phyloP scores from a whole-genome alignment of 2,797 vertebrate species.

The Falco cherrug region DNA sequence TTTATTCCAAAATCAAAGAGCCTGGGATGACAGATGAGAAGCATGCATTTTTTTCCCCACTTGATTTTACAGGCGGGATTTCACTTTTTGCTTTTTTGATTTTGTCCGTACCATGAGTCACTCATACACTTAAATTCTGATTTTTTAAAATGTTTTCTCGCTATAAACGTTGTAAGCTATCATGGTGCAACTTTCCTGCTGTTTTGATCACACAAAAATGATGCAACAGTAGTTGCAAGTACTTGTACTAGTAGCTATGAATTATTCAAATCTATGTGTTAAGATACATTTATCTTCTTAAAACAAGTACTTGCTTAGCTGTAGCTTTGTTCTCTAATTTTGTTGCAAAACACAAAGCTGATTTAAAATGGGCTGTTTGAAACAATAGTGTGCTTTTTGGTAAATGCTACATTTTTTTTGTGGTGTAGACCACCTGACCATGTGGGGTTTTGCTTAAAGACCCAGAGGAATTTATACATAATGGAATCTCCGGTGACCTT shows the following conservation, averaged over 20 bases:
- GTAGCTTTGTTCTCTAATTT: neutral
- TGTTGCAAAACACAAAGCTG: neutral
- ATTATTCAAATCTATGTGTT: neutral
- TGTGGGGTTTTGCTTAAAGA: neutral
- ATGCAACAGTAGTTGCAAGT: neutral
- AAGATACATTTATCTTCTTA: neutral
- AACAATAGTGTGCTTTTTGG: neutral
- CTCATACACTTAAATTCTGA: neutral
- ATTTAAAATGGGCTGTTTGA: neutral
- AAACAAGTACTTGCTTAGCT: neutral
- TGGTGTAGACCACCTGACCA: neutral
- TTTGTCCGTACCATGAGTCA: neutral
- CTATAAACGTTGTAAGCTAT: neutral
- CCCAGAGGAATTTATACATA: neutral
- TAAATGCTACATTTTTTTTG: neutral
- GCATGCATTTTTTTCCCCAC: neutral
- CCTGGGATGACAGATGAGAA: neutral
- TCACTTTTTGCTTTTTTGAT: neutral
- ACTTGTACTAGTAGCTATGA: neutral
- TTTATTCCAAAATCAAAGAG: neutral
- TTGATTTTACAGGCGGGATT: neutral
- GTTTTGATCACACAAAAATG: neutral
- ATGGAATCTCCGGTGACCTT: constrained; percentile 25
- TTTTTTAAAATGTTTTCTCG: constrained; percentile 2
- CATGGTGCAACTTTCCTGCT: neutral